Evolutionary conservation across 2,888 invertebrate genomes (phyloP).

Genomic region (Lepas anatifera): DNA sequence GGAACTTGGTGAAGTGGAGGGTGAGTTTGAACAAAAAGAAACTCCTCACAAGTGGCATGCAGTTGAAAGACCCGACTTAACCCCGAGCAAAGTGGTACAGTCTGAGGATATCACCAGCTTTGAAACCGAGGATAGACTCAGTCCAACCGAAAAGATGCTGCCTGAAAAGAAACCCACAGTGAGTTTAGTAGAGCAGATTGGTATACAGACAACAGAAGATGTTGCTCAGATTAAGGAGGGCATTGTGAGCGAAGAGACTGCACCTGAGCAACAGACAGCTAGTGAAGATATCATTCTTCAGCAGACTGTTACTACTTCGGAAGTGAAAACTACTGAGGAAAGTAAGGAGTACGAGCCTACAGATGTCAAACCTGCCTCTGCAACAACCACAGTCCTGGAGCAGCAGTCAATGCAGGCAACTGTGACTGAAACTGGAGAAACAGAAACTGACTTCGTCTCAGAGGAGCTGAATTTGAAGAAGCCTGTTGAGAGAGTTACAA

Average conservation of each 20-base stretch:
- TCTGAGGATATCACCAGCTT: slow-evolving; percentile 1
- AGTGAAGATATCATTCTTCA: not conserved
- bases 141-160: not conserved
- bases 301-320: not conserved
- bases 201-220: not conserved
- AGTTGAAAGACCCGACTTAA: not conserved
- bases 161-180: not conserved
- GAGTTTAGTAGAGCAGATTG: not conserved
- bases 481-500: not conserved
- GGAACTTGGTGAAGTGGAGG: not conserved
- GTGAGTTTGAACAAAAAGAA: not conserved
- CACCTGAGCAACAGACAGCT: not conserved
- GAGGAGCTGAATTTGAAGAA: not conserved
- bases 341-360: not conserved
- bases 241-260: not conserved
- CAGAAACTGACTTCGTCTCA: not conserved
- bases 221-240: not conserved
- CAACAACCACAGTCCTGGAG: not conserved
- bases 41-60: not conserved
- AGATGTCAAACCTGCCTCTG: not conserved
- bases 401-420: not conserved
- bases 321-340: not conserved
- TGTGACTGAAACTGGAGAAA: not conserved
- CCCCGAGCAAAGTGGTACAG: not conserved
- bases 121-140: not conserved